Percentiles rank a stretch among this genome's conserved stretches.
Conservation (phyloP, 2,888 invertebrate species). For the Diplolepis rosae region DNA sequence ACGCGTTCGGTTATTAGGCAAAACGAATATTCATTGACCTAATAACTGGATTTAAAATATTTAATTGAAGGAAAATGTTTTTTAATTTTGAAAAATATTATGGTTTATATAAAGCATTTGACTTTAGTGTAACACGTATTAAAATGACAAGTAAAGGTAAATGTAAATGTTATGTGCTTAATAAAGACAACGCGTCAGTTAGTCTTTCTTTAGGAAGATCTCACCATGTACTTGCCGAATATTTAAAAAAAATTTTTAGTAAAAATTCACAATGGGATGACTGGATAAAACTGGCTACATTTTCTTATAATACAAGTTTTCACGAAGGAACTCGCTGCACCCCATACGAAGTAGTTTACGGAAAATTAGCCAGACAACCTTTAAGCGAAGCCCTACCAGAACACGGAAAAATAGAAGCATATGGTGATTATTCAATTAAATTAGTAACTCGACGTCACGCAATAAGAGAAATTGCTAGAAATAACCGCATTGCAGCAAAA, state of each 20-base stretch:
- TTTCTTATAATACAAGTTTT: conserved; percentile 40
- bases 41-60: too few species aligned
- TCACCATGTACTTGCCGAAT: conserved; percentile 45
- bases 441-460: conserved; percentile 28
- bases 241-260: conserved; percentile 41
- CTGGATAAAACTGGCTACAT: conserved; percentile 44
- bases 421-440: conserved; percentile 33
- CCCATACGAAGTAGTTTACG: conserved; percentile 44
- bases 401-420: too few species aligned
- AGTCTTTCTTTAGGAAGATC: conserved; percentile 45
- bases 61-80: too few species aligned
- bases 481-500: conserved; percentile 40
- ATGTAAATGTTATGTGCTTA: too few species aligned
- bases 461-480: conserved; percentile 21
- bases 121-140: too few species aligned
- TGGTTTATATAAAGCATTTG: too few species aligned
- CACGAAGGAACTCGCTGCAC: conserved; percentile 43
- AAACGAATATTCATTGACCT: too few species aligned
- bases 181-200: too few species aligned
- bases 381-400: neutral
- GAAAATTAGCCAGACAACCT: conserved; percentile 34
- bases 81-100: too few species aligned
- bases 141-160: too few species aligned
- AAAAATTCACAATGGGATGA: conserved; percentile 44
- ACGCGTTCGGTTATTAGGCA: too few species aligned